Conservation (phyloP, 1,140 invertebrate species). For the Lordiphosa stackelbergi region DNA sequence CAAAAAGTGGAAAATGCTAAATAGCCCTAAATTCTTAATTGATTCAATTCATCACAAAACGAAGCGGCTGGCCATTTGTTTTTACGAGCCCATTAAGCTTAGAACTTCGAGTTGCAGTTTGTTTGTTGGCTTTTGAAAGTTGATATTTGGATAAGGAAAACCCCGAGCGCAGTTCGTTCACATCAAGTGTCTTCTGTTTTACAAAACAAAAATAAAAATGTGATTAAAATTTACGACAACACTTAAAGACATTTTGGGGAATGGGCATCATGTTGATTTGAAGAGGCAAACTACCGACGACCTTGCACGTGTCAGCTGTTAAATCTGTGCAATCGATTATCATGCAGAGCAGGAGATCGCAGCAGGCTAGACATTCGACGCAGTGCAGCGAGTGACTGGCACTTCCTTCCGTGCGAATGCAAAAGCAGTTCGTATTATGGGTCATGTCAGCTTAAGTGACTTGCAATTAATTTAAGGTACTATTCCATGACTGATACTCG, state of each 20-base stretch:
- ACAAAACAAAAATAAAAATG: constrained; percentile 16
- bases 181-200: constrained; percentile 3
- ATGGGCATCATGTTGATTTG: constrained; percentile 12
- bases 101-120: constrained; percentile 23
- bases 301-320: constrained; percentile 31
- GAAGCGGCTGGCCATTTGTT: constrained; percentile 10
- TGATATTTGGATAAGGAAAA: constrained; percentile 58
- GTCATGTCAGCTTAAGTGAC: constrained; percentile 29
- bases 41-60: constrained; percentile 52
- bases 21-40: constrained; percentile 57
- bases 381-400: constrained; percentile 1
- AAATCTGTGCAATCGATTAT: constrained; percentile 22
- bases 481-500: no score
- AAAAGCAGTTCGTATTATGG: constrained; percentile 15
- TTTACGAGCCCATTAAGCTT: constrained; percentile 33
- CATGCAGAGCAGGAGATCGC: no score
- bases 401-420: constrained; percentile 23
- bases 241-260: constrained; percentile 26
- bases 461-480: constrained; percentile 1
- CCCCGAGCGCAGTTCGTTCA: constrained; percentile 45
- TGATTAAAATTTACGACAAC: constrained; percentile 55
- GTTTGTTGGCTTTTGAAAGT: constrained; percentile 47
- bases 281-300: constrained; percentile 17
- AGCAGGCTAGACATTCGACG: background rate
- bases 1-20: constrained; percentile 52